phyloP scores from a whole-genome alignment of 2,797 vertebrate species.

The Nothura maculosa region DNA sequence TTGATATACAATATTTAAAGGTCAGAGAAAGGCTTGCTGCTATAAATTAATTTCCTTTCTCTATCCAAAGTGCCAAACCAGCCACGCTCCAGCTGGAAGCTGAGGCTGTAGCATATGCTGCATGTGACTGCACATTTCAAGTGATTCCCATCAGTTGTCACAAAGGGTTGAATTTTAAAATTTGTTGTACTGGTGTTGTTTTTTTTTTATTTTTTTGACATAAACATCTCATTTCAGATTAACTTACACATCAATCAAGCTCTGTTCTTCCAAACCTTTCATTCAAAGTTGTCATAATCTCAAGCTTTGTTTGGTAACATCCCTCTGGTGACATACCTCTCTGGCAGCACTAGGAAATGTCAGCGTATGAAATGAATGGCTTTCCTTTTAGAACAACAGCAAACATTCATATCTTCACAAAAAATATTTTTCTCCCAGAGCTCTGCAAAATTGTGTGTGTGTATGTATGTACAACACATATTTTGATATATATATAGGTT shows the following conservation, averaged over 20 bases:
- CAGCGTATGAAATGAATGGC: slow-evolving; percentile 10
- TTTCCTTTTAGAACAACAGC: neutral
- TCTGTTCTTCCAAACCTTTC: slow-evolving; percentile 45
- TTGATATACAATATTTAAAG: slow-evolving; percentile 29
- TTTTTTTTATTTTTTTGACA: neutral
- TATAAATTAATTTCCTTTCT: neutral
- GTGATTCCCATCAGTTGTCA: neutral
- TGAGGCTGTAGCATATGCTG: neutral
- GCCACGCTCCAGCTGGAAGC: neutral
- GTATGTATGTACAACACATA: neutral
- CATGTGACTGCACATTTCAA: fast-evolving
- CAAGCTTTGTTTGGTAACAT: slow-evolving; percentile 37
- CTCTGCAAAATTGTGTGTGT: fast-evolving
- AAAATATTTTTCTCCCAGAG: neutral
- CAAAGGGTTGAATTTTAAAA: neutral
- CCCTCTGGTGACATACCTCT: slow-evolving; percentile 19
- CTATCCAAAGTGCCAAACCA: neutral
- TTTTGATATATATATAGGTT: fast-evolving
- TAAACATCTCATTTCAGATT: slow-evolving; percentile 9
- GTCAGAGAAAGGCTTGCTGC: slow-evolving; percentile 49
- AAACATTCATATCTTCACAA: neutral
- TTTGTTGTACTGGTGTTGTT: neutral
- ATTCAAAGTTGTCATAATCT: slow-evolving; percentile 15
- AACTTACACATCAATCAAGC: slow-evolving; percentile 10
- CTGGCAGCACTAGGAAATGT: neutral